Conservation (phyloP, 2,888 invertebrate genomes). For the Mycalesis mineus region DNA sequence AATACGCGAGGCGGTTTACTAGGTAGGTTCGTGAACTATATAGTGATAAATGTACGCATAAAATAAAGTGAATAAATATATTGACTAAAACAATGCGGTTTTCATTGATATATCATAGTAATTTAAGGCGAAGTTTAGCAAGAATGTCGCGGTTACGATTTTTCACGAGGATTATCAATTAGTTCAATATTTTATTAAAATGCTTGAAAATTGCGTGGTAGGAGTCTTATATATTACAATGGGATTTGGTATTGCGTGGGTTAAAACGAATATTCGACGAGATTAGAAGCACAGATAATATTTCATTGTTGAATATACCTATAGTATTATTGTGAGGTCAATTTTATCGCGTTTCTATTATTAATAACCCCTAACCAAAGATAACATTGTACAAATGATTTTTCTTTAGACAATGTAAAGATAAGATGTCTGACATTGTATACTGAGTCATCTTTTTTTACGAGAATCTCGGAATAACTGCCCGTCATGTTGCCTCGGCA, state of each 20-base stretch:
- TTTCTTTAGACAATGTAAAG: conserved; percentile 26
- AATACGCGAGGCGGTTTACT: too few relatives aligned
- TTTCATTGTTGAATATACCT: conserved; percentile 4
- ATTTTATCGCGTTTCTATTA: conserved; percentile 22
- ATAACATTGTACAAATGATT: conserved; percentile 32
- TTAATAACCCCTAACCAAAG: conserved; percentile 20
- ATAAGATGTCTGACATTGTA: conserved; percentile 25
- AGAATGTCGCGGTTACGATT: too few relatives aligned
- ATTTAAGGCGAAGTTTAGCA: too few relatives aligned
- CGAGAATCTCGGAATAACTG: conserved; percentile 16
- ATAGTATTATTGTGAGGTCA: not conserved
- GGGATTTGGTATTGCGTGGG: not conserved
- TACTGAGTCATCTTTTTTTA: conserved; percentile 27
- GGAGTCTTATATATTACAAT: too few relatives aligned
- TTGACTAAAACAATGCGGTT: too few relatives aligned
- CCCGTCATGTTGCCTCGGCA: conserved; percentile 26
- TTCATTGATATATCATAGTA: too few relatives aligned
- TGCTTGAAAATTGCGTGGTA: too few relatives aligned
- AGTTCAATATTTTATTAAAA: too few relatives aligned
- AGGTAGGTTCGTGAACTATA: too few relatives aligned
- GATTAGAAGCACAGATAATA: conserved; percentile 6
- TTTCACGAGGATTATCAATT: too few relatives aligned
- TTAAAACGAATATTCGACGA: not conserved
- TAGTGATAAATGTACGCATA: too few relatives aligned
- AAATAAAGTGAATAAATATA: too few relatives aligned